Evolutionary conservation across 2,113 vertebrate species (phyloP).

Genomic region (Laterallus jamaicensis): DNA sequence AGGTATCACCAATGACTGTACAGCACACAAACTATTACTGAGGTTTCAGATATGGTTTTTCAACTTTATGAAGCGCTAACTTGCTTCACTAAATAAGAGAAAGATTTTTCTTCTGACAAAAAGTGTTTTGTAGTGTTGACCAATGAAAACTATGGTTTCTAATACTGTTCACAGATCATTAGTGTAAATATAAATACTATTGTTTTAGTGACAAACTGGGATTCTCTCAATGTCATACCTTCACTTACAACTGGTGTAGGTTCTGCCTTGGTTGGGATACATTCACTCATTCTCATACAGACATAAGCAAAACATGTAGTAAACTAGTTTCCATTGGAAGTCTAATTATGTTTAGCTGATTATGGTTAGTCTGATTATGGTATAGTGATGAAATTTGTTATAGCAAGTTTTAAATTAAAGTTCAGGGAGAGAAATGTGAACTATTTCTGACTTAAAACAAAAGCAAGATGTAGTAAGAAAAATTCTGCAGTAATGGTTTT

Average conservation of each 20-base stretch:
- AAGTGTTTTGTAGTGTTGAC: neutral
- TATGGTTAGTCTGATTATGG: neutral
- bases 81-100: neutral
- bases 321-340: neutral
- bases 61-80: neutral
- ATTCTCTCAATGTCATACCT: neutral
- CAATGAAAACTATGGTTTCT: neutral
- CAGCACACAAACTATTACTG: neutral
- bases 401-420: neutral
- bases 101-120: neutral
- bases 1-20: neutral
- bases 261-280: neutral
- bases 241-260: neutral
- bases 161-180: neutral
- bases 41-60: neutral
- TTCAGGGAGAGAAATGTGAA: neutral
- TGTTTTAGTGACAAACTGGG: neutral
- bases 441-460: neutral
- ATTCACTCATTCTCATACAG: neutral
- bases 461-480: neutral
- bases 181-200: neutral
- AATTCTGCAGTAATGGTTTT: neutral
- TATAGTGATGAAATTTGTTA: neutral
- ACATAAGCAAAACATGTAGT: neutral
- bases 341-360: neutral